A percentile compares a stretch with the other conserved stretches of the same genome.
Conservation (phyloP, 2,888 invertebrate genomes). For the Heteromyza rotundicornis region DNA sequence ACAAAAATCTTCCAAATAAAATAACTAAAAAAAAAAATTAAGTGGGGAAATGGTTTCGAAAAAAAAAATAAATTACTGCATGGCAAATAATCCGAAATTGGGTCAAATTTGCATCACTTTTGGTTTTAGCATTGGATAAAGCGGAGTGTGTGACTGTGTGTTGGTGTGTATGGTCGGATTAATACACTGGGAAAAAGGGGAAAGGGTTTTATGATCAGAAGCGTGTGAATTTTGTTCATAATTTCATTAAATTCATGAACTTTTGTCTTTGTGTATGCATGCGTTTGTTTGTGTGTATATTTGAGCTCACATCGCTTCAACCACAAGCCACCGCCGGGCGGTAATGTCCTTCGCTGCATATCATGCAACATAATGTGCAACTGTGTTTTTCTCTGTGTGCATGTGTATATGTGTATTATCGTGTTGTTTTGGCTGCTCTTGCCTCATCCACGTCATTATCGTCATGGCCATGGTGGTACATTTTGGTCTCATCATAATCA, state of each 20-base stretch:
- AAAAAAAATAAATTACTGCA: conserved; percentile 8
- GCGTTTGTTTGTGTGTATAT: background rate
- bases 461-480: background rate
- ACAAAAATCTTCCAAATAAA: background rate
- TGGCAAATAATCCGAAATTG: conserved; percentile 26
- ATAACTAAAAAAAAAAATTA: background rate
- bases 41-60: background rate
- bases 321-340: too few relatives aligned
- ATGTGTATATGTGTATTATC: too few relatives aligned
- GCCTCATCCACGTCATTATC: background rate
- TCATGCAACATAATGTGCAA: too few relatives aligned
- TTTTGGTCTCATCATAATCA: conserved; percentile 4
- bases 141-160: background rate
- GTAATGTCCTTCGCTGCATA: too few relatives aligned
- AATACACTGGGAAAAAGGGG: too few relatives aligned
- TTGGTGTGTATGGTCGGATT: background rate
- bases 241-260: too few relatives aligned
- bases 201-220: too few relatives aligned
- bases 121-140: conserved; percentile 16
- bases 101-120: conserved; percentile 35
- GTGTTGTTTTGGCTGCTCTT: too few relatives aligned
- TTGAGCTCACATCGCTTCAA: too few relatives aligned
- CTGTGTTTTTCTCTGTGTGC: too few relatives aligned
- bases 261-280: background rate
- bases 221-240: too few relatives aligned